Evolutionary conservation across 2,797 vertebrate species (phyloP), one percentile per base, ranked within the genome.

Genomic region (Eulemur mongoz): DNA sequence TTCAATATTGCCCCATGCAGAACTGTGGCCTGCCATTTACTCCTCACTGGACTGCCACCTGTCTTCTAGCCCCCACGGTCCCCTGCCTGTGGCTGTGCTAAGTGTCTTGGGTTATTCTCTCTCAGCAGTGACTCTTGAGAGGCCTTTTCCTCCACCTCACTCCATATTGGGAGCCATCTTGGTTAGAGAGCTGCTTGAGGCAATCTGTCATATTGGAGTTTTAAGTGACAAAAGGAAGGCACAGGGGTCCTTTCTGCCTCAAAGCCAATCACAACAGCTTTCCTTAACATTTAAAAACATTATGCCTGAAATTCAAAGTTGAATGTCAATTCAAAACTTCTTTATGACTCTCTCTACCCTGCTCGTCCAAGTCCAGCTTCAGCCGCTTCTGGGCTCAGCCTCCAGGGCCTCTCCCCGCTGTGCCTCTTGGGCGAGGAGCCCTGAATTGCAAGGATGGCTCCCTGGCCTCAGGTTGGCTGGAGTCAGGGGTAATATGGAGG

Each of bases 121-220:
- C 86, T 90, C 40, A 38, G 93, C 67, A 75, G 25, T 35, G 23
- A 45, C 65, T 93, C 89, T 94, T 93, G 92, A 96, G 93, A 90
- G 86, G 11, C 5, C 48, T 88, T 50, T 48, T 20, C 5, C 5
- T 78, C 57, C 67, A 10, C 40, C 8, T 7, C 6, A 7, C 27
- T 15, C 79, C 59, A 48, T 54, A 12, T 93, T 5, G 20, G 32
- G 70, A 61, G 35, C 25, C 20, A 73, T 96, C 22, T 90, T 67
- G 76, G 54, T 85, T 73, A 45, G n/a, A 22, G 17, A 61, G 52
- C 43, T 79, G 9, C 67, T 69, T 25, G 83, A 76, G 59, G 5
- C 63, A 20, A 27, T 82, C 20, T 78, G 20, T 93, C 15, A 5
- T 32, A 75, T 38, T 35, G 11, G 38, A n/a, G 38, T 76, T 93